Conservation (phyloP, 2,797 vertebrate species). For the Cryptoblepharus egeriae region DNA sequence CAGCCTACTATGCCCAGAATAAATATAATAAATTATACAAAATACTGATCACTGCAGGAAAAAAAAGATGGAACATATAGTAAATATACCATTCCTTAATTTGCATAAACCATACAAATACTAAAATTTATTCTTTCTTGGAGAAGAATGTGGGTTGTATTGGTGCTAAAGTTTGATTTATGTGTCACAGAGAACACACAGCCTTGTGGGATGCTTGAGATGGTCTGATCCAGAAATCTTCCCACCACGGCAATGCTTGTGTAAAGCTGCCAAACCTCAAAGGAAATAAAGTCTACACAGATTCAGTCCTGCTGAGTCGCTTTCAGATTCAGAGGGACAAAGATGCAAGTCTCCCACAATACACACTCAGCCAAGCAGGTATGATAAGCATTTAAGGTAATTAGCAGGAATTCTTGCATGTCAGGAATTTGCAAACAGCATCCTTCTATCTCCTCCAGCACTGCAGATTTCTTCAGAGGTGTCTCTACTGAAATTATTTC, state of each 20-base stretch:
- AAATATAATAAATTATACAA: neutral
- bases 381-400: neutral
- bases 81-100: neutral
- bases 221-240: neutral
- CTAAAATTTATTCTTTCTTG: neutral
- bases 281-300: neutral
- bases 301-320: neutral
- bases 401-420: neutral
- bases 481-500: conserved; percentile 1
- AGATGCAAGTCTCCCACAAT: neutral
- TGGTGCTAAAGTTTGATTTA: neutral
- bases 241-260: neutral
- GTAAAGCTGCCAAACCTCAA: neutral
- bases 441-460: neutral
- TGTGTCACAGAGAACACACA: neutral
- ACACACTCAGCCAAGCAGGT: neutral
- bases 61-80: neutral
- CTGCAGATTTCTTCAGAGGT: neutral
- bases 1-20: neutral
- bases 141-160: neutral
- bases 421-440: neutral
- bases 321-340: neutral
- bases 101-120: neutral
- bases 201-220: neutral
- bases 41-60: neutral